Evolutionary conservation across 2,113 vertebrate species (phyloP).

Genomic region (Onychorhynchus coronatus): DNA sequence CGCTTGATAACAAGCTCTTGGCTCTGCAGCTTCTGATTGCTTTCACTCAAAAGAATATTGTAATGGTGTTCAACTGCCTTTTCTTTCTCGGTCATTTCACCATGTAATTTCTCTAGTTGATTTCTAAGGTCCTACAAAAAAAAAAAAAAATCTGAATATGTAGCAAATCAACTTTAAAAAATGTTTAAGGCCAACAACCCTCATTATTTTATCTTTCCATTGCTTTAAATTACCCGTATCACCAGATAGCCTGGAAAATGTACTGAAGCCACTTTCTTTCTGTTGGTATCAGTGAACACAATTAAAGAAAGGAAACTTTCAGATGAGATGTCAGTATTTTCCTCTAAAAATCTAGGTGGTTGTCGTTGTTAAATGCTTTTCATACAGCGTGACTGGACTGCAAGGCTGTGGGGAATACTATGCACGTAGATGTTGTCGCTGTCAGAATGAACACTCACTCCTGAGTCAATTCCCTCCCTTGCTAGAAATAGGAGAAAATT

Average conservation of each 20-base stretch:
- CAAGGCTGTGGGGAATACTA: neutral
- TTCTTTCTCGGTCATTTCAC: constrained; percentile 82
- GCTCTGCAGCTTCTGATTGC: constrained; percentile 76
- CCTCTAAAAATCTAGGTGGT: neutral
- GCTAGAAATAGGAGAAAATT: neutral
- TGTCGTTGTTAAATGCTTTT: neutral
- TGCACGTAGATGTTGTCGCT: neutral
- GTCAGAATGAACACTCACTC: neutral
- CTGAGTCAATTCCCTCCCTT: constrained; percentile 17
- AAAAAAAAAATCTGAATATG: neutral
- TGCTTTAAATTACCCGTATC: neutral
- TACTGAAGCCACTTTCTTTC: neutral
- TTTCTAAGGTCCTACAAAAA: constrained; percentile 84
- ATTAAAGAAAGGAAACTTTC: neutral
- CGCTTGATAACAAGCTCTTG: constrained; percentile 80
- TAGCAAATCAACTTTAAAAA: constrained; percentile 1
- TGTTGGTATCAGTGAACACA: neutral
- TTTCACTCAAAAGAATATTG: constrained; percentile 79
- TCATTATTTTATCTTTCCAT: neutral
- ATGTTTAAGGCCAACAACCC: neutral
- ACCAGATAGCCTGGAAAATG: neutral
- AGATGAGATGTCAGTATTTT: neutral
- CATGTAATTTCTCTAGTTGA: constrained; percentile 87
- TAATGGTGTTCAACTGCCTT: constrained; percentile 79
- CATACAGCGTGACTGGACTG: neutral